Conservation (phyloP, 2,113 vertebrate genomes). For the Mixornis gularis region DNA sequence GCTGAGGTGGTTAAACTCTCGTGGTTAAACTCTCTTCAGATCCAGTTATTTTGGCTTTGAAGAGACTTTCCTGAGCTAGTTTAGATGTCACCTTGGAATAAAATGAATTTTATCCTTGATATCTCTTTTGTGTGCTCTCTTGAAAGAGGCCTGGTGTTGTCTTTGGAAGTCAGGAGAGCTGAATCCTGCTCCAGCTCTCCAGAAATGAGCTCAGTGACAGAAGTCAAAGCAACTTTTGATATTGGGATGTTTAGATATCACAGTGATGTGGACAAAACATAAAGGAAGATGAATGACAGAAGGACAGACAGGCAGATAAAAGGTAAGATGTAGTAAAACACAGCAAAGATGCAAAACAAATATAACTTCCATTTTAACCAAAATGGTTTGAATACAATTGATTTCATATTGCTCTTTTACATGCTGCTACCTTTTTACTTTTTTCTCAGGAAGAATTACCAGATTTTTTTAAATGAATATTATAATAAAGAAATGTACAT, state of each 20-base stretch:
- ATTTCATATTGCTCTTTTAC: background rate
- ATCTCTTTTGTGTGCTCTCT: background rate
- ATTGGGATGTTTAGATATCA: background rate
- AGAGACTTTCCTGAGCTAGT: background rate
- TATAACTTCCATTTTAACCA: background rate
- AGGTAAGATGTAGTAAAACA: background rate
- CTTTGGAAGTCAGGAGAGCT: background rate
- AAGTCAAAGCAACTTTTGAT: background rate
- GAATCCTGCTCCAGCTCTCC: background rate
- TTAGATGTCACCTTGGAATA: background rate
- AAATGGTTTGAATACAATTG: background rate
- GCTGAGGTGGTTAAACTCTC: background rate
- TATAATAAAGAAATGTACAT: background rate
- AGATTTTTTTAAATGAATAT: background rate
- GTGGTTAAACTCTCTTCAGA: background rate
- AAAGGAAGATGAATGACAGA: background rate
- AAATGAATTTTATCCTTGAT: background rate
- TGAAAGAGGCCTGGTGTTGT: background rate
- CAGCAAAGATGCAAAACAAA: background rate
- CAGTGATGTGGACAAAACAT: background rate
- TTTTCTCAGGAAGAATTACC: background rate
- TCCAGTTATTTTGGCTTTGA: background rate
- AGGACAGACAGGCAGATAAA: background rate
- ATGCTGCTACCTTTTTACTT: rapidly evolving
- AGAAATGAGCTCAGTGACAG: background rate